Evolutionary conservation across 2,113 vertebrate genomes (phyloP).

Genomic region (Micromys minutus): DNA sequence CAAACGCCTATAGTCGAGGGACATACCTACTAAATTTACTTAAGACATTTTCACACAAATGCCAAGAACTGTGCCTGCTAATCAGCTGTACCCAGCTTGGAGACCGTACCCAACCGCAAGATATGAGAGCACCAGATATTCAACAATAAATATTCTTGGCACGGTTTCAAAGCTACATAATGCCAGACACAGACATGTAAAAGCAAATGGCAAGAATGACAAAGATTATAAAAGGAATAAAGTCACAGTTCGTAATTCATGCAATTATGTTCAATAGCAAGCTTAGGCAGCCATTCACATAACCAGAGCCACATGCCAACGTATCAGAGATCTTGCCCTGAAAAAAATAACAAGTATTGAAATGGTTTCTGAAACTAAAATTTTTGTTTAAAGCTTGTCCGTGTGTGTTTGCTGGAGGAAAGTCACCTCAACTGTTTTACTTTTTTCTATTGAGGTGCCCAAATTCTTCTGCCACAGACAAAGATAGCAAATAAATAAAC

Average conservation of each 20-base stretch:
- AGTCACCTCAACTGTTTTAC: slow-evolving; percentile 65
- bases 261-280: slow-evolving; percentile 86
- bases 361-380: slow-evolving; percentile 79
- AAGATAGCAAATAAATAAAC: slow-evolving; percentile 60
- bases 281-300: slow-evolving; percentile 83
- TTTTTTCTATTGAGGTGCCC: slow-evolving; percentile 68
- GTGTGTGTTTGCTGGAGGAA: slow-evolving; percentile 76
- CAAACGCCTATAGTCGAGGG: slow-evolving; percentile 71
- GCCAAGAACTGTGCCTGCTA: slow-evolving; percentile 80
- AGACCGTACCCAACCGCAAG: slow-evolving; percentile 81
- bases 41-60: slow-evolving; percentile 78
- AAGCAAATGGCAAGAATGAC: slow-evolving; percentile 87
- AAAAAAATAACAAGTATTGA: slow-evolving; percentile 85
- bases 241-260: slow-evolving; percentile 89
- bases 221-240: slow-evolving; percentile 90
- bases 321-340: slow-evolving; percentile 80
- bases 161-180: slow-evolving; percentile 87
- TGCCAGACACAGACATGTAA: slow-evolving; percentile 89
- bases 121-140: slow-evolving; percentile 83
- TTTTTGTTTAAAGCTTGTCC: slow-evolving; percentile 74
- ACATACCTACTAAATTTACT: slow-evolving; percentile 80
- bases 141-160: slow-evolving; percentile 89
- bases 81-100: slow-evolving; percentile 81
- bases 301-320: slow-evolving; percentile 87
- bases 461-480: slow-evolving; percentile 59